Conservation (phyloP, 2,113 vertebrate genomes). For the Mohoua ochrocephala region DNA sequence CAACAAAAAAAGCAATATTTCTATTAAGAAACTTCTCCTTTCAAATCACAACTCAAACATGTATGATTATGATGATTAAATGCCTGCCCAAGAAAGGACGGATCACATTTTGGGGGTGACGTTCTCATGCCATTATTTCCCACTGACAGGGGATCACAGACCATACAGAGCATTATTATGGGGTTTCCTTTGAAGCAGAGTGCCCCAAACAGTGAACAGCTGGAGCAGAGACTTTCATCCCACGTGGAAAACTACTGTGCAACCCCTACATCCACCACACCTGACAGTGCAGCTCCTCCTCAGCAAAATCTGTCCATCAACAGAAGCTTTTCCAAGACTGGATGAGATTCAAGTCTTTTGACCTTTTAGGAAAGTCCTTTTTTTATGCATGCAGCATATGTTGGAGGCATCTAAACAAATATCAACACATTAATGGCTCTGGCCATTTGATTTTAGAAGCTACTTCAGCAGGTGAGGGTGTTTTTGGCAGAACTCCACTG, state of each 20-base stretch:
- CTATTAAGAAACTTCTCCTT: neutral
- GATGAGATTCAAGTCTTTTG: neutral
- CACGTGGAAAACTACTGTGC: neutral
- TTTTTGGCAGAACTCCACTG: neutral
- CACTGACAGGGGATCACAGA: neutral
- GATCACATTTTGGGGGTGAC: neutral
- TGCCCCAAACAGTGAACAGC: neutral
- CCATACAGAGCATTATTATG: neutral
- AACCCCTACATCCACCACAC: neutral
- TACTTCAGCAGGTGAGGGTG: neutral
- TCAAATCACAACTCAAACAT: neutral
- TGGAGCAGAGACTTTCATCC: neutral
- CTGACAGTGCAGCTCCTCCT: neutral
- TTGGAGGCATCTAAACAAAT: neutral
- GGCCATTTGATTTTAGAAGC: neutral
- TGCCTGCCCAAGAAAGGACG: neutral
- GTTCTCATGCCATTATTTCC: neutral
- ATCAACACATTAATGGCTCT: neutral
- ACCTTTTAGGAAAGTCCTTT: neutral
- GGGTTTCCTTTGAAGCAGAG: neutral
- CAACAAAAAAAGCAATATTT: neutral
- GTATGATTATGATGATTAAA: neutral
- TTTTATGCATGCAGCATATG: fast-evolving
- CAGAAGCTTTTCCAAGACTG: neutral
- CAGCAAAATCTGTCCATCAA: neutral